Conservation (phyloP, 1,140 invertebrate species). For the Plutomurus gul region DNA sequence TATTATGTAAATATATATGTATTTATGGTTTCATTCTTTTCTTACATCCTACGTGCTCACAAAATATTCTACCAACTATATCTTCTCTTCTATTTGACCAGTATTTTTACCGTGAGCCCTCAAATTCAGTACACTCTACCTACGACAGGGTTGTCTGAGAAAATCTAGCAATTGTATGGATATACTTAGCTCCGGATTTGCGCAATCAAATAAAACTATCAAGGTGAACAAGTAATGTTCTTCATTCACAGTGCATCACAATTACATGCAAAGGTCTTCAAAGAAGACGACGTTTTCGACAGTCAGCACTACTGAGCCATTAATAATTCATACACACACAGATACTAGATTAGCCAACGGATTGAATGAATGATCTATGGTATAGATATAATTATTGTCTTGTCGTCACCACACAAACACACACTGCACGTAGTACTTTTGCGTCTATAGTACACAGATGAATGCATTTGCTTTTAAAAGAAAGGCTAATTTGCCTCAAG, state of each 20-base stretch:
- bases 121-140: too few species aligned
- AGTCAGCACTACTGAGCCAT: neutral
- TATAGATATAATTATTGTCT: too few species aligned
- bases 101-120: too few species aligned
- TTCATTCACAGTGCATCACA: neutral
- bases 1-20: too few species aligned
- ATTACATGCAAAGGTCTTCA: constrained; percentile 9
- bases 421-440: neutral
- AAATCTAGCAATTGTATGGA: too few species aligned
- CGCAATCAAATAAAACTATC: constrained; percentile 28
- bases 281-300: neutral
- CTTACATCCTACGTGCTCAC: neutral
- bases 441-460: too few species aligned
- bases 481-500: neutral
- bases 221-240: constrained; percentile 18
- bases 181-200: neutral
- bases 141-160: too few species aligned
- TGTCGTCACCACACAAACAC: too few species aligned
- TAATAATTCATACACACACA: constrained; percentile 16
- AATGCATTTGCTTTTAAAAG: neutral
- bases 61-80: neutral
- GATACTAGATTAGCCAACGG: neutral
- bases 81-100: too few species aligned
- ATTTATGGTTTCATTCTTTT: neutral
- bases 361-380: too few species aligned